phyloP scores from a whole-genome alignment of 2,797 vertebrate species.

The Psittacula echo region DNA sequence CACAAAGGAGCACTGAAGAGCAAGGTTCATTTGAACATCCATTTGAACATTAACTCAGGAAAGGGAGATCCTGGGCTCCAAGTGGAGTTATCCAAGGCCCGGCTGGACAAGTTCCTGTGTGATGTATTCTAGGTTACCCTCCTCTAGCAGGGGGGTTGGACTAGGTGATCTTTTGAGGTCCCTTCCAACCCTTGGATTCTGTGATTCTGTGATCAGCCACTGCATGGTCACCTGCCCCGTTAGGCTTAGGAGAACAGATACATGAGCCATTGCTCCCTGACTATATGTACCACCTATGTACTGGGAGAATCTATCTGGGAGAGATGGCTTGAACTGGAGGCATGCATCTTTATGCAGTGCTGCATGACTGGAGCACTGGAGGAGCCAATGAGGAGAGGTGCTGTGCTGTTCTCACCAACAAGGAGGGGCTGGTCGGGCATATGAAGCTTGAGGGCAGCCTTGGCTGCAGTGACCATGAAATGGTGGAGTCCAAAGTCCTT shows the following conservation, averaged over 20 bases:
- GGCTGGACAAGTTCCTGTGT: too few species aligned
- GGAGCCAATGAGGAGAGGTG: background rate
- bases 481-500: background rate
- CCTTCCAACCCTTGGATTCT: too few species aligned
- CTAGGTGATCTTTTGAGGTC: too few species aligned
- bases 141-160: too few species aligned
- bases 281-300: background rate
- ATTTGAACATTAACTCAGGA: background rate
- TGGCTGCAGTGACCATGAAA: background rate
- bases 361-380: background rate
- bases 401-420: background rate
- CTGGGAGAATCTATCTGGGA: background rate
- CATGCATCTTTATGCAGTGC: background rate
- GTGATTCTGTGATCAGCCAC: background rate
- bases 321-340: background rate
- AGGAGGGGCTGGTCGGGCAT: background rate
- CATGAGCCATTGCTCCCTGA: fast-evolving
- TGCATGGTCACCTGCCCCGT: fast-evolving
- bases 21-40: background rate
- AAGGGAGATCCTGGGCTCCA: background rate
- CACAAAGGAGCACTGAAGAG: background rate
- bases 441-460: background rate
- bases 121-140: too few species aligned
- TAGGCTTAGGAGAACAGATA: fast-evolving
- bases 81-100: too few species aligned